phyloP scores from a whole-genome alignment of 2,113 vertebrate species.

The Eolophus roseicapilla region DNA sequence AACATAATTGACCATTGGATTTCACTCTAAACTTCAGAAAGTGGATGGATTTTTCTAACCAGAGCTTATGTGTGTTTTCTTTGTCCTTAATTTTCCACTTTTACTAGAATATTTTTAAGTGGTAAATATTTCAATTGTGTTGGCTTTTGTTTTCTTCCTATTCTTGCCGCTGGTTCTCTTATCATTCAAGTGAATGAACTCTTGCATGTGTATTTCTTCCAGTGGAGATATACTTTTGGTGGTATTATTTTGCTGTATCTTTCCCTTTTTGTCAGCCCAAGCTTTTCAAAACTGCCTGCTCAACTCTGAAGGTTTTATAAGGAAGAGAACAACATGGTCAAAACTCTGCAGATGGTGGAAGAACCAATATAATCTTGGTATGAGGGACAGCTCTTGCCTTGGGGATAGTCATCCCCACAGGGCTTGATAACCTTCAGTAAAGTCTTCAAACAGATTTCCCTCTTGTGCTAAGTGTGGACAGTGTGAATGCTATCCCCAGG shows the following conservation, averaged over 20 bases:
- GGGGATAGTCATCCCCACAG: not conserved
- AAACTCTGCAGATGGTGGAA: not conserved
- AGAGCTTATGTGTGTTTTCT: not conserved
- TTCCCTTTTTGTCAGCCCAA: not conserved
- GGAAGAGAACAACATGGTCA: not conserved
- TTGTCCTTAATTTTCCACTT: not conserved
- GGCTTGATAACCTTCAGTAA: not conserved
- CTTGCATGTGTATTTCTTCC: not conserved
- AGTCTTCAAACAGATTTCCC: not conserved
- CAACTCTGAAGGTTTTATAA: not conserved
- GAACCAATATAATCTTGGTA: not conserved
- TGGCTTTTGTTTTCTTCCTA: not conserved
- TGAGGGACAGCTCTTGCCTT: not conserved
- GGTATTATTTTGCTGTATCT: not conserved
- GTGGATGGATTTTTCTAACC: not conserved
- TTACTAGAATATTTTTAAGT: not conserved
- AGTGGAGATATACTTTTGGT: not conserved
- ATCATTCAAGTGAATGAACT: not conserved
- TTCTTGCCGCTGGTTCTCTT: not conserved
- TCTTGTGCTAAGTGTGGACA: not conserved
- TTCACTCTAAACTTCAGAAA: not conserved
- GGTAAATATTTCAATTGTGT: not conserved
- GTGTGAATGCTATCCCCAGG: not conserved
- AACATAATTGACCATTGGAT: not conserved
- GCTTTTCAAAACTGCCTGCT: not conserved